Conservation (phyloP, 2,113 vertebrate species). For the Turdus rufiventris region DNA sequence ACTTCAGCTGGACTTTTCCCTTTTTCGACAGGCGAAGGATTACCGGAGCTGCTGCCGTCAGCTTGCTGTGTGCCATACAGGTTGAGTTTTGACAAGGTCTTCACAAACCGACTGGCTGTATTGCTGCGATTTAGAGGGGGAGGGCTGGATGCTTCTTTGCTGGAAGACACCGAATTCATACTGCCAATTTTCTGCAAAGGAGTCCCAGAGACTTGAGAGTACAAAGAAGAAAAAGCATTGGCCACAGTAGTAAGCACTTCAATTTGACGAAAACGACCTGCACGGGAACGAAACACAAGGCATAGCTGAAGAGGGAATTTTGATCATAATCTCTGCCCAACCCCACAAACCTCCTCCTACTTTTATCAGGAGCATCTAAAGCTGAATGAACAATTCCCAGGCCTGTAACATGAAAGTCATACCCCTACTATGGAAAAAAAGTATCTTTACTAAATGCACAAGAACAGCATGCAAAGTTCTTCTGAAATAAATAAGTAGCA, state of each 20-base stretch:
- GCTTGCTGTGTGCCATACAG: conserved; percentile 65
- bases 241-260: conserved; percentile 96
- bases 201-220: conserved; percentile 93
- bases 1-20: conserved; percentile 19
- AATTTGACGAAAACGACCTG: conserved; percentile 97
- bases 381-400: not conserved
- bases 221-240: conserved; percentile 94
- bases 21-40: conserved; percentile 49
- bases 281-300: not conserved
- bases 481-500: not conserved
- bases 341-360: not conserved
- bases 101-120: conserved; percentile 85
- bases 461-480: not conserved
- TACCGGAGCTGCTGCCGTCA: not conserved
- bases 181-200: conserved; percentile 85
- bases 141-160: conserved; percentile 67
- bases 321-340: not conserved
- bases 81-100: conserved; percentile 83
- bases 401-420: not conserved
- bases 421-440: not conserved
- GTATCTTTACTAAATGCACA: not conserved
- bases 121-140: conserved; percentile 79
- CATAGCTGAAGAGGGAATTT: not conserved
- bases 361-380: not conserved
- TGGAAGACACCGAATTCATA: conserved; percentile 69